Evolutionary conservation across 2,113 vertebrate genomes (phyloP).

Genomic region (Amia ocellicauda): DNA sequence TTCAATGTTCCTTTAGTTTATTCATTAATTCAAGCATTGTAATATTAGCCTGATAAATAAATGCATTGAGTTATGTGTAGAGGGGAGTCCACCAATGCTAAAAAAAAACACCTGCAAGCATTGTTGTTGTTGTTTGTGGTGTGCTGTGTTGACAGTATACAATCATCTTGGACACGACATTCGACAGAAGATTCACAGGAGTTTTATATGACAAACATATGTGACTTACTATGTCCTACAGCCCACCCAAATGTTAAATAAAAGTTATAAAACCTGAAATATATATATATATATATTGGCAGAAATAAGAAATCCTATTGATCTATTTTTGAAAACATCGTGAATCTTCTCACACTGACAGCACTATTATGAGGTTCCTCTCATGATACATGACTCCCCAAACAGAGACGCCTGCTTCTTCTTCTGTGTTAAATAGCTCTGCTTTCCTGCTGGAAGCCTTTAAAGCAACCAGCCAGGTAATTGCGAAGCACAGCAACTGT

Average conservation of each 20-base stretch:
- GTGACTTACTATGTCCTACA: neutral
- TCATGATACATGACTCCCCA: slow-evolving; percentile 4
- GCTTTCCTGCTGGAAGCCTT: slow-evolving; percentile 44
- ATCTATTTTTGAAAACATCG: neutral
- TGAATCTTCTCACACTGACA: slow-evolving; percentile 8
- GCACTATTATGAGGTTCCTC: slow-evolving; percentile 1
- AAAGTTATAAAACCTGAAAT: slow-evolving; percentile 4
- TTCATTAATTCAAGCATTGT: too few species aligned
- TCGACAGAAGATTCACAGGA: too few species aligned
- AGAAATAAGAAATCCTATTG: neutral
- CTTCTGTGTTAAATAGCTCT: slow-evolving; percentile 40
- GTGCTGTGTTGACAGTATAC: too few species aligned
- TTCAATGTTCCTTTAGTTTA: too few species aligned
- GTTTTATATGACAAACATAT: too few species aligned
- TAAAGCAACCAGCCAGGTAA: slow-evolving; percentile 54
- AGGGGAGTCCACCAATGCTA: too few species aligned
- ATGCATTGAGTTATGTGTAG: too few species aligned
- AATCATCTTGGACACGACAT: too few species aligned
- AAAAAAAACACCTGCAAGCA: too few species aligned
- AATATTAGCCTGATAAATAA: too few species aligned
- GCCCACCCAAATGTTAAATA: neutral
- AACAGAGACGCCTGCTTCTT: slow-evolving; percentile 17
- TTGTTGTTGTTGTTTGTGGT: too few species aligned
- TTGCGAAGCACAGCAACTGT: slow-evolving; percentile 48
- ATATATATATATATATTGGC: neutral